A percentile compares a stretch with the other conserved stretches of the same genome.
Conservation (phyloP, 2,113 vertebrate genomes). For the Ameiurus melas region DNA sequence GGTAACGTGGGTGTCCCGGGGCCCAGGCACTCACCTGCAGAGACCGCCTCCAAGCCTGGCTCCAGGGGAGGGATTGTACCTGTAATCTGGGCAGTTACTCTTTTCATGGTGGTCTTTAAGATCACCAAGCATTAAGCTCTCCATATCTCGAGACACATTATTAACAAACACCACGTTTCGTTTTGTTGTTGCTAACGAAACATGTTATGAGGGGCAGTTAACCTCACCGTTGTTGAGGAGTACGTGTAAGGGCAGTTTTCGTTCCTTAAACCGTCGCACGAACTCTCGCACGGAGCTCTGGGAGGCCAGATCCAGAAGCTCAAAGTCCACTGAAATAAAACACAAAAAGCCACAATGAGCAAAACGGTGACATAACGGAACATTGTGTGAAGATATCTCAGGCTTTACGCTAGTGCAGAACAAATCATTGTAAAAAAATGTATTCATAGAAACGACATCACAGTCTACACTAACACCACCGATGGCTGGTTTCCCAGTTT, state of each 20-base stretch:
- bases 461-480: too few relatives aligned
- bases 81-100: too few relatives aligned
- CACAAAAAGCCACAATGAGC: background rate
- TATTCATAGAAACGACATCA: too few relatives aligned
- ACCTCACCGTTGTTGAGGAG: slow-evolving; percentile 90
- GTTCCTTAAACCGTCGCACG: slow-evolving; percentile 76
- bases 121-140: background rate
- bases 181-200: background rate
- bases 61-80: too few relatives aligned
- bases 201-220: background rate
- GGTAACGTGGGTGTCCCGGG: too few relatives aligned
- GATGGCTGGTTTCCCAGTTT: too few relatives aligned
- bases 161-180: background rate
- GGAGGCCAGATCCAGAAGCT: slow-evolving; percentile 82
- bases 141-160: background rate
- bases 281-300: slow-evolving; percentile 80
- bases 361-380: background rate
- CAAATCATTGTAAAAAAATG: too few relatives aligned
- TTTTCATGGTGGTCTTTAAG: background rate
- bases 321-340: slow-evolving; percentile 80
- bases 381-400: too few relatives aligned
- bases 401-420: too few relatives aligned
- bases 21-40: too few relatives aligned
- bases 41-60: too few relatives aligned
- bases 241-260: slow-evolving; percentile 77